A percentile compares a stretch with the other conserved stretches of the same genome.
Conservation (phyloP, 2,888 invertebrate species). For the Ischnura elegans region DNA sequence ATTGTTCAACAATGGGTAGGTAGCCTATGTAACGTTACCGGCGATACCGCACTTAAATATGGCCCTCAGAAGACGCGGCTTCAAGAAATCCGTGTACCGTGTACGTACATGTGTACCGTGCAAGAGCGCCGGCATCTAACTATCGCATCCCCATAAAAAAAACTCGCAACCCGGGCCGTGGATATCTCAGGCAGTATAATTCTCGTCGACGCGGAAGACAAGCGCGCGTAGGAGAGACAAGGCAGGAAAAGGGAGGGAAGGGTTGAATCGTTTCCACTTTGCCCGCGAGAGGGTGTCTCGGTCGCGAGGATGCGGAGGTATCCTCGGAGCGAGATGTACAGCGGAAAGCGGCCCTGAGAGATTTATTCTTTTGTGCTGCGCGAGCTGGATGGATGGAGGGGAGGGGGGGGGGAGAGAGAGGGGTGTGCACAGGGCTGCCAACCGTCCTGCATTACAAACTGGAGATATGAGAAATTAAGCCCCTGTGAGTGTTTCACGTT, state of each 20-base stretch:
- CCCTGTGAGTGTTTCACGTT: too few relatives aligned
- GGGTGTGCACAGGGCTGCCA: neutral
- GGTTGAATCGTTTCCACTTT: constrained; percentile 13
- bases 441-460: neutral
- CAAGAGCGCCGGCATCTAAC: neutral
- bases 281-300: constrained; percentile 57
- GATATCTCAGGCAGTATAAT: neutral
- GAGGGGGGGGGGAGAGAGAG: neutral
- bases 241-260: neutral
- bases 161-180: neutral
- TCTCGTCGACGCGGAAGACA: constrained; percentile 9
- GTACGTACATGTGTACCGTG: neutral
- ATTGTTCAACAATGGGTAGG: too few relatives aligned
- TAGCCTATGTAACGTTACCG: neutral
- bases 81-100: too few relatives aligned
- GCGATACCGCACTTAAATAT: too few relatives aligned
- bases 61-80: too few relatives aligned
- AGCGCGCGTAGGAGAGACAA: neutral
- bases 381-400: neutral
- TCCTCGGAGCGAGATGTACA: neutral
- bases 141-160: neutral
- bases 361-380: neutral
- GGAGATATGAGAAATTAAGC: too few relatives aligned
- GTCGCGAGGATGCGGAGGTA: neutral
- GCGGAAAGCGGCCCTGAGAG: constrained; percentile 23